phyloP scores from a whole-genome alignment of 2,797 vertebrate genomes.

The Sylvia borin region DNA sequence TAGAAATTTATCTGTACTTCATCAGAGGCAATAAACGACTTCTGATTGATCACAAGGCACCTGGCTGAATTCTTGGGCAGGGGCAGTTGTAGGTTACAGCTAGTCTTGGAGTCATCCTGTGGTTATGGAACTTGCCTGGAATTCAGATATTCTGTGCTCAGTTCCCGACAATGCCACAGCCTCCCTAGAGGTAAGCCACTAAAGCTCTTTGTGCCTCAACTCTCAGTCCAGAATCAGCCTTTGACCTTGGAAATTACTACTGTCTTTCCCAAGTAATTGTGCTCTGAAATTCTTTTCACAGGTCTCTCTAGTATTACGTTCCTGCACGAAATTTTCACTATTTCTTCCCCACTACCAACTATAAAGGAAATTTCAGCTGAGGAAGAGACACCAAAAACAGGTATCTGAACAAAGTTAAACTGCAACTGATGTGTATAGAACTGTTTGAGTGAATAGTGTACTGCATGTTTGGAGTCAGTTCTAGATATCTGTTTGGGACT shows the following conservation, averaged over 20 bases:
- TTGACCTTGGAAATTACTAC: background rate
- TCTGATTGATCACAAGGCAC: fast-evolving
- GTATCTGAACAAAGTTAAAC: background rate
- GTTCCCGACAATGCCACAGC: background rate
- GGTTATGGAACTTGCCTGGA: background rate
- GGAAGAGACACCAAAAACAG: background rate
- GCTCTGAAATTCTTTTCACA: background rate
- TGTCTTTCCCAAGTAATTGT: background rate
- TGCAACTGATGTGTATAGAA: background rate
- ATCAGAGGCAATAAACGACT: background rate
- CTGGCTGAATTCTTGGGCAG: background rate
- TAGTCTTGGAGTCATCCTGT: background rate
- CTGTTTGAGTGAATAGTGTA: background rate
- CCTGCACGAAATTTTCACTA: background rate
- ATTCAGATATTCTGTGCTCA: conserved; percentile 14
- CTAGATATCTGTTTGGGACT: background rate
- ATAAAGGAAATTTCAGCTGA: background rate
- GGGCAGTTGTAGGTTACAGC: background rate
- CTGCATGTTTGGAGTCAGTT: background rate
- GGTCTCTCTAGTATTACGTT: background rate
- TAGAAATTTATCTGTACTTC: background rate
- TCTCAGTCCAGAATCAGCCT: background rate
- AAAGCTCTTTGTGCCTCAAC: background rate
- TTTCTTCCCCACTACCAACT: background rate
- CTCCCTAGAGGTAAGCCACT: background rate